A percentile compares a stretch with the other conserved stretches of the same genome.
Evolutionary conservation across 2,113 vertebrate genomes (phyloP).

Genomic region (Anhinga rufa): DNA sequence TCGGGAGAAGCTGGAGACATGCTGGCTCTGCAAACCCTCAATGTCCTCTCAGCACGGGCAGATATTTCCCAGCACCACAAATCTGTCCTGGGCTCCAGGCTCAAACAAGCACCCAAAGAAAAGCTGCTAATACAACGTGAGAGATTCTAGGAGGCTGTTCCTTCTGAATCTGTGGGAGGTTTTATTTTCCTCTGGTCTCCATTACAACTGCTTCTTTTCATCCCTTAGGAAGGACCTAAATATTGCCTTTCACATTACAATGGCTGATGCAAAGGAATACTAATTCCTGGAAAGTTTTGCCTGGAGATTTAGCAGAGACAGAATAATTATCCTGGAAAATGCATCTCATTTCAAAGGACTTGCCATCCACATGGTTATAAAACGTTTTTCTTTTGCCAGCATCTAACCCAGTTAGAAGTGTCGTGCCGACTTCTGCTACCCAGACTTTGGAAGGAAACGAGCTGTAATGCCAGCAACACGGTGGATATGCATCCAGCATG

Average conservation of each 20-base stretch:
- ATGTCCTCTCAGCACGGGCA: not conserved
- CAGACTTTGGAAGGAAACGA: not conserved
- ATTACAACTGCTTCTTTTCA: not conserved
- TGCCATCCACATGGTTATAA: not conserved
- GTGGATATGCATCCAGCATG: fast-evolving
- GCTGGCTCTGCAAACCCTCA: not conserved
- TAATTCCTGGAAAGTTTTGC: conserved; percentile 38
- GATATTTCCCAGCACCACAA: not conserved
- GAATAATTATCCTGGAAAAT: conserved; percentile 3
- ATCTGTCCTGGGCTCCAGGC: not conserved
- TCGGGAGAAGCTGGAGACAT: not conserved
- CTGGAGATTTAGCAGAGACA: not conserved
- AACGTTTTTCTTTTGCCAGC: not conserved
- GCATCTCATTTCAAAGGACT: not conserved
- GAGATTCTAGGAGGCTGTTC: not conserved
- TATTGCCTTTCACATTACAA: conserved; percentile 23
- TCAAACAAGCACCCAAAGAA: not conserved
- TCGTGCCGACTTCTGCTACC: not conserved
- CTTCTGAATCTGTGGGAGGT: not conserved
- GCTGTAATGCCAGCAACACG: not conserved
- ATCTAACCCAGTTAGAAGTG: not conserved
- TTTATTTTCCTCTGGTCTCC: conserved; percentile 32
- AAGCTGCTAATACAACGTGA: not conserved
- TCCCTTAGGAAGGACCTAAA: conserved; percentile 24
- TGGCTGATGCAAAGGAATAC: not conserved